Base-by-base conservation (phyloP, 2,888 invertebrate genomes). In the Xestia rhomboidea region DNA sequence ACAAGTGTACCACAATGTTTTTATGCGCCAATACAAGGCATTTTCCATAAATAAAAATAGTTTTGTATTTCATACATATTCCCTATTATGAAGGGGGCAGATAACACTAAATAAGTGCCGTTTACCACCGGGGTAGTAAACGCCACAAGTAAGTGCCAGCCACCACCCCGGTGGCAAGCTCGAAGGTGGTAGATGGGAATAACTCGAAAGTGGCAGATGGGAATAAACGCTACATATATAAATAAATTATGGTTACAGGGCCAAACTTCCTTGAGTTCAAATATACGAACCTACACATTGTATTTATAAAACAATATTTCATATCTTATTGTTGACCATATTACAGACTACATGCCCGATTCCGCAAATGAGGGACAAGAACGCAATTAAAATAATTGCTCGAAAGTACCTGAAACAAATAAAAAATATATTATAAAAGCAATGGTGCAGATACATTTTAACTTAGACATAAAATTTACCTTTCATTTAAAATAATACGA, bases 341-440 rank as follows among this genome's bases (percentile, higher is more conserved):
- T 92, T 93, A 77, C 84, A 90, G 74, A 90, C 79, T 73, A 95
- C 78, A 87, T 95, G 93, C 34, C 90, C 91, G 41, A 91, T 68
- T 38, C 93, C 95, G 88, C 94, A 94, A 54, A 90, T 34, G 15
- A 94, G 38, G 30, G 95, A 93, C 57, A 95, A 82, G 67, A 94
- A 77, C 38, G 92, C 87, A 78, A 95, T 93, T 5, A 93, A 83
- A 79, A 95, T 77, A 85, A 95, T 94, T 74, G 92, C 89, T 78
- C 95, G 91, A 76, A 95, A 95, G 86, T 95, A 95, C 96, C 96
- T 96, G 95, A 49, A 95, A 95, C 76, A 89, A 88, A 70, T 51
- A 68, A 82, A 73, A 21, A 34, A 18, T 1, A 13, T 18, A 34
- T 62, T 8, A 13, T 13, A 54, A 27, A 4, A 41, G 4, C 7